Percentiles rank a stretch among this genome's conserved stretches.
phyloP scores from a whole-genome alignment of 1,140 invertebrate genomes.

The Pogonus chalceus region DNA sequence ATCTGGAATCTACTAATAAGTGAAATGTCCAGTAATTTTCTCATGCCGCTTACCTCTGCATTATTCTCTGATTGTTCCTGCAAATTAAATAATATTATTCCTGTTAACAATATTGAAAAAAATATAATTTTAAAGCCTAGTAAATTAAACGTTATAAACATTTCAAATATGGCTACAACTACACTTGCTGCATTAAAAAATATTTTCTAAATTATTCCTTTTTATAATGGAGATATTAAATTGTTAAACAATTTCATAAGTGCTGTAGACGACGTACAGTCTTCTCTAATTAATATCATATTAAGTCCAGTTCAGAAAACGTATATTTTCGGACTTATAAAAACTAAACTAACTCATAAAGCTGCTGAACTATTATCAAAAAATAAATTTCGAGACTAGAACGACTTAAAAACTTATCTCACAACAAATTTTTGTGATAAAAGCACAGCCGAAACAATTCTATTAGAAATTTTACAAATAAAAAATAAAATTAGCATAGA shows the following conservation, averaged over 20 bases:
- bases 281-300: not conserved
- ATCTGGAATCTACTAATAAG: too few species aligned
- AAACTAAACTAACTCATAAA: not conserved
- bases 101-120: too few species aligned
- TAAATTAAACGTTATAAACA: too few species aligned
- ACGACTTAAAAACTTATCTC: not conserved
- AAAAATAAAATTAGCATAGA: not conserved
- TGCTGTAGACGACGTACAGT: not conserved
- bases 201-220: not conserved
- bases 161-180: not conserved
- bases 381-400: not conserved
- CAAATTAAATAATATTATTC: too few species aligned
- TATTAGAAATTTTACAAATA: not conserved
- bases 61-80: too few species aligned
- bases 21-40: too few species aligned
- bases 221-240: not conserved
- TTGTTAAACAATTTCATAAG: not conserved
- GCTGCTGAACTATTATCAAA: not conserved
- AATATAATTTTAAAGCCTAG: too few species aligned
- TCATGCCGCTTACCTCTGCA: too few species aligned
- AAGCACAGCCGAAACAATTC: not conserved
- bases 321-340: not conserved
- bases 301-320: not conserved
- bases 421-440: not conserved
- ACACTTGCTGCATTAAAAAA: not conserved